Percentiles rank a stretch among this genome's conserved stretches.
Evolutionary conservation across 2,113 vertebrate genomes (phyloP).

Genomic region (Toxotes chatareus): DNA sequence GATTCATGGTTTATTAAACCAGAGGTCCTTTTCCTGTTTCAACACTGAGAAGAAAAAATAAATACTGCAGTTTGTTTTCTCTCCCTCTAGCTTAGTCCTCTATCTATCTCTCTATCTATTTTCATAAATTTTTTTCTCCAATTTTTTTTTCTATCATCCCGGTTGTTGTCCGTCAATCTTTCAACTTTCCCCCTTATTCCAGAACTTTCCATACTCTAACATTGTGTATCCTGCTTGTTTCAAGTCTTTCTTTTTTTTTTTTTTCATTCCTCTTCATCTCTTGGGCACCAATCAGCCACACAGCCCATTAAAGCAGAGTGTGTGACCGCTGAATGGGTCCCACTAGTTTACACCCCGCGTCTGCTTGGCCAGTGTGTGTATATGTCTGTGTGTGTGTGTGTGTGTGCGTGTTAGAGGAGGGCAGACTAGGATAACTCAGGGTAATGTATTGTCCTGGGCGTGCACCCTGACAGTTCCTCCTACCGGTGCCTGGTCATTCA

Average conservation of each 20-base stretch:
- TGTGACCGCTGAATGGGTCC: conserved; percentile 76
- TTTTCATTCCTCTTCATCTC: conserved; percentile 5
- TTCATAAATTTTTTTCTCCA: conserved; percentile 42
- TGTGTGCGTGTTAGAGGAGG: conserved; percentile 61
- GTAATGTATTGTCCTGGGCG: conserved; percentile 82
- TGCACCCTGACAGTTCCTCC: conserved; percentile 78
- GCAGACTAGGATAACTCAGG: conserved; percentile 80
- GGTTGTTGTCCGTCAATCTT: conserved; percentile 48
- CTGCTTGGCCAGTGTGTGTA: conserved; percentile 55
- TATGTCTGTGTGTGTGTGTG: conserved; percentile 67
- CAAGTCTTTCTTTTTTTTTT: conserved; percentile 30
- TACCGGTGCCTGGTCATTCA: conserved; percentile 78
- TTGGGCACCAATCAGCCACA: conserved; percentile 69
- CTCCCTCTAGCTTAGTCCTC: conserved; percentile 67
- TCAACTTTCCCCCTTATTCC: conserved; percentile 35
- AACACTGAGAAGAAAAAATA: conserved; percentile 81
- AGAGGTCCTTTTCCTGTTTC: conserved; percentile 84
- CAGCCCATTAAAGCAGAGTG: conserved; percentile 68
- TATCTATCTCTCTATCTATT: conserved; percentile 71
- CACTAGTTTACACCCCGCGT: conserved; percentile 71
- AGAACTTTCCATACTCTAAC: conserved; percentile 35
- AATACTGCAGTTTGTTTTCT: conserved; percentile 78
- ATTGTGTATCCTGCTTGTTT: conserved; percentile 20
- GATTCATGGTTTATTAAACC: conserved; percentile 85
- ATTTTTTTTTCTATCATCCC: conserved; percentile 26